These are phyloP conservation scores for Xenotilapia leptura DNA, from an alignment of 2,113 vertebrate species.

Conservation along the genomic window DNA sequence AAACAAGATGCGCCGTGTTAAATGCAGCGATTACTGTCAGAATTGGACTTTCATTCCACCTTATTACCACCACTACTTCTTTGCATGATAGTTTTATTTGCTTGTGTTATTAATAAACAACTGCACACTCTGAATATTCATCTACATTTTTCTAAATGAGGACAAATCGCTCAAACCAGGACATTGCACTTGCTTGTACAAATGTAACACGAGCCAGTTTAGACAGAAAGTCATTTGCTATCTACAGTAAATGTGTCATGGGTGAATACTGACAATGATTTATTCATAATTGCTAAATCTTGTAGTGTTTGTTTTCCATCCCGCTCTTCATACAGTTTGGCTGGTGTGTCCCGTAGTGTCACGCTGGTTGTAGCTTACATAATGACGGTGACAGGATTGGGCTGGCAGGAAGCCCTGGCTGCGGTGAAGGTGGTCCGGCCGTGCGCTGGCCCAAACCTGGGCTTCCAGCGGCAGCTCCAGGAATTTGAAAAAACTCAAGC, in stretches of 20 bases:
- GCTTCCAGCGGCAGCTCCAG: slow-evolving; percentile 91
- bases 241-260: neutral
- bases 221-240: neutral
- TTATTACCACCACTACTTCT: neutral
- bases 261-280: neutral
- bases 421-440: slow-evolving; percentile 81
- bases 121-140: neutral
- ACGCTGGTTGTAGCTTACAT: slow-evolving; percentile 92
- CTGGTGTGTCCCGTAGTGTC: slow-evolving; percentile 92
- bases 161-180: neutral
- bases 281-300: neutral
- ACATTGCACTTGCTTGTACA: neutral
- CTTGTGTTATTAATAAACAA: neutral
- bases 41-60: neutral
- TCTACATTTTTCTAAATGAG: neutral
- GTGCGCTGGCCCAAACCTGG: slow-evolving; percentile 87
- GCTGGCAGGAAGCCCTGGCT: slow-evolving; percentile 87
- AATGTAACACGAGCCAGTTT: neutral
- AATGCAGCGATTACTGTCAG: neutral
- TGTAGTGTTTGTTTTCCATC: neutral
- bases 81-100: neutral
- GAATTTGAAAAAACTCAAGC: slow-evolving; percentile 83
- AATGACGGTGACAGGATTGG: slow-evolving; percentile 89
- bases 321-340: slow-evolving; percentile 73
- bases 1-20: neutral